Percentiles rank a stretch among this genome's conserved stretches.
phyloP scores from a whole-genome alignment of 2,113 vertebrate genomes.

The Gymnocephalus cernua region DNA sequence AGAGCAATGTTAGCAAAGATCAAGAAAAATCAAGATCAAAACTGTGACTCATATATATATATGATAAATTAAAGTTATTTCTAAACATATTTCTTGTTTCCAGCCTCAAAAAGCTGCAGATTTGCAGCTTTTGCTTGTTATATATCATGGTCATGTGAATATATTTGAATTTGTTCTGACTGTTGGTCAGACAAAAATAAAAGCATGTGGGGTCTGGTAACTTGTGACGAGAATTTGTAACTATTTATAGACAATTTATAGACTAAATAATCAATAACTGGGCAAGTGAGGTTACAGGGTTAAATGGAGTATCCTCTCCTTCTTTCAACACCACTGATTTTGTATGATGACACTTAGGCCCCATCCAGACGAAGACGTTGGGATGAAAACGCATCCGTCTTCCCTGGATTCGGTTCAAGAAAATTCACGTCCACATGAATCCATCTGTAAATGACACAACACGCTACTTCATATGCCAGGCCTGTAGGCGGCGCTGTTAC shows the following conservation, averaged over 20 bases:
- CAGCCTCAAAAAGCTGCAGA: not conserved
- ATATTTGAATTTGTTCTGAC: not conserved
- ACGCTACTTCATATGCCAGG: too few relatives aligned
- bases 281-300: constrained; percentile 1
- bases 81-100: too few relatives aligned
- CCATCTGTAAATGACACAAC: too few relatives aligned
- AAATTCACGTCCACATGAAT: too few relatives aligned
- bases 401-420: too few relatives aligned
- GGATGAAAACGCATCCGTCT: too few relatives aligned
- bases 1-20: not conserved
- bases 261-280: not conserved
- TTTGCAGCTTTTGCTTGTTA: not conserved
- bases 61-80: too few relatives aligned
- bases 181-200: not conserved
- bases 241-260: not conserved
- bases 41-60: not conserved
- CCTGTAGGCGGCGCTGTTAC: too few relatives aligned
- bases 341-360: constrained; percentile 9
- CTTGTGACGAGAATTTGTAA: not conserved
- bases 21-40: not conserved
- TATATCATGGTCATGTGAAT: too few relatives aligned
- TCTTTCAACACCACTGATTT: constrained; percentile 1
- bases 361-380: too few relatives aligned
- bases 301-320: not conserved
- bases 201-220: not conserved